A percentile compares a stretch with the other conserved stretches of the same genome.
These are phyloP conservation scores for Protaetia brevitarsis DNA, from an alignment of 1,140 invertebrate species.

Conservation along the genomic window DNA sequence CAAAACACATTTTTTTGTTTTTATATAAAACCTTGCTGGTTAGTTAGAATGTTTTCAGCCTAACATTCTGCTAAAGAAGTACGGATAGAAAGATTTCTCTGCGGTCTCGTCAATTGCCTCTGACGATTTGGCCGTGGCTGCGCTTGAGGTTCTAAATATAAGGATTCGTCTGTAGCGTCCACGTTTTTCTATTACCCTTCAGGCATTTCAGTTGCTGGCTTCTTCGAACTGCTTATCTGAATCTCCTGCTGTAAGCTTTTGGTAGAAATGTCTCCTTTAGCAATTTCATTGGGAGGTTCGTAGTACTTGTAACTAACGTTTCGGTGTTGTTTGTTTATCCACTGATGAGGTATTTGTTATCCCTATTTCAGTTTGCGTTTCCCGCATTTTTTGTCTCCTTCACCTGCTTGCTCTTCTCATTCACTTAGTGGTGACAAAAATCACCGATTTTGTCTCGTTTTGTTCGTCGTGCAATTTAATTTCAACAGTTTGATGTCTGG, in stretches of 20 bases:
- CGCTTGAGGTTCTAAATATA: slow-evolving; percentile 38
- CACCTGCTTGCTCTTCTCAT: not conserved
- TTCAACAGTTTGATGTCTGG: slow-evolving; percentile 28
- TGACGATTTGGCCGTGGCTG: slow-evolving; percentile 46
- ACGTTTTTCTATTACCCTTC: not conserved
- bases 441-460: slow-evolving; percentile 15
- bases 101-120: slow-evolving; percentile 45
- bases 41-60: slow-evolving; percentile 41
- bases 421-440: slow-evolving; percentile 28
- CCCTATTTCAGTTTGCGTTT: not conserved
- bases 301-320: not conserved
- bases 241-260: not conserved
- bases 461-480: slow-evolving; percentile 28
- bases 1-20: not conserved
- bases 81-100: slow-evolving; percentile 51
- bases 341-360: not conserved
- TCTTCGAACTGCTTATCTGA: slow-evolving; percentile 14
- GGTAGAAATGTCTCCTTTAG: not conserved
- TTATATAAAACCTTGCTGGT: not conserved
- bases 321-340: not conserved
- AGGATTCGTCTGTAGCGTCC: slow-evolving; percentile 25
- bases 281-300: not conserved
- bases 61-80: slow-evolving; percentile 52
- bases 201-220: not conserved
- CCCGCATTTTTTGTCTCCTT: not conserved